These are phyloP conservation scores for Nasalis larvatus DNA, from an alignment of 2,113 vertebrate genomes.

Conservation along the genomic window DNA sequence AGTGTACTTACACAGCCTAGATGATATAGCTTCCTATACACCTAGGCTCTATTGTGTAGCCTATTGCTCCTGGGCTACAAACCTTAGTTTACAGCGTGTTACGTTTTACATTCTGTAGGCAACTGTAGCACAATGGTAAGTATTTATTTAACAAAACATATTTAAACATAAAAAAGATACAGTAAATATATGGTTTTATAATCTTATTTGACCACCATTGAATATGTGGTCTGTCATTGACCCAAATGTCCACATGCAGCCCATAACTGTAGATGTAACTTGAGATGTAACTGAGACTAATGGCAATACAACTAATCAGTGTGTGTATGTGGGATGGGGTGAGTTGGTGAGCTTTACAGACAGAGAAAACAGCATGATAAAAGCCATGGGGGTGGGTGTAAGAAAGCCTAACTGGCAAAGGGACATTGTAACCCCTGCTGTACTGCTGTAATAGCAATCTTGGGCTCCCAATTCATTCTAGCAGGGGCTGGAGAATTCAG, in stretches of 20 bases:
- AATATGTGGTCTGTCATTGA: neutral
- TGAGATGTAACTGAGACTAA: neutral
- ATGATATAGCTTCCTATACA: neutral
- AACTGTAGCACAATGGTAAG: neutral
- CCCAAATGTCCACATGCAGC: neutral
- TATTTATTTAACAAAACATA: neutral
- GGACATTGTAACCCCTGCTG: neutral
- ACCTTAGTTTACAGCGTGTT: neutral
- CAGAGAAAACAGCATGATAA: neutral
- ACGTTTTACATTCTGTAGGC: neutral
- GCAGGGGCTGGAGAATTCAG: neutral
- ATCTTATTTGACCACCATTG: neutral
- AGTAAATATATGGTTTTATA: neutral
- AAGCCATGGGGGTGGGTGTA: neutral
- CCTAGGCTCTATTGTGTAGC: neutral
- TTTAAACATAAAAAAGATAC: neutral
- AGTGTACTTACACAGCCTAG: neutral
- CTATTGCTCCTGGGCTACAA: neutral
- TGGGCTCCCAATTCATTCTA: neutral
- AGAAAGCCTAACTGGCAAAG: neutral
- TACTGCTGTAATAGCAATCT: neutral
- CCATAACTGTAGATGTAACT: neutral
- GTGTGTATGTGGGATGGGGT: neutral
- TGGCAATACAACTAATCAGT: neutral
- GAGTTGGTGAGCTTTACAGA: neutral